Conservation (phyloP, 2,888 invertebrate genomes). For the Nomada lathburiana region DNA sequence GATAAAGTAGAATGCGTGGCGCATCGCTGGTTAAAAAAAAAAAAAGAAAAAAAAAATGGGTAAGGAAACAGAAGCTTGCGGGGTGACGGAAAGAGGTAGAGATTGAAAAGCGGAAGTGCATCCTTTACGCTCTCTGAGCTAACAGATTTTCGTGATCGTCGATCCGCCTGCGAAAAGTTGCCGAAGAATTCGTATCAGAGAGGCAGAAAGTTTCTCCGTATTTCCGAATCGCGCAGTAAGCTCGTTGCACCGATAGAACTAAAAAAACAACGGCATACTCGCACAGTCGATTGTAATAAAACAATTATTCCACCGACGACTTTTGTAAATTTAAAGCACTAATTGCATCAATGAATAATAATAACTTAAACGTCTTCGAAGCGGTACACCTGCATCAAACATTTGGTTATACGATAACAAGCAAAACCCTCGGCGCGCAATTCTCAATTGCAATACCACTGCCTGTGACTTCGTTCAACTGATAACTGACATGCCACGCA, state of each 20-base stretch:
- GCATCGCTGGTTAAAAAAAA: neutral
- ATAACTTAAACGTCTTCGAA: no score
- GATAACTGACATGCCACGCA: no score
- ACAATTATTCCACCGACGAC: neutral
- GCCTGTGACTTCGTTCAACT: no score
- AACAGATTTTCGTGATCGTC: constrained; percentile 5
- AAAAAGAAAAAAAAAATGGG: constrained; percentile 3
- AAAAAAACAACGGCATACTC: no score
- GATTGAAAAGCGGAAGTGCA: constrained; percentile 23
- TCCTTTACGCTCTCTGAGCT: neutral
- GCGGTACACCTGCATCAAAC: no score
- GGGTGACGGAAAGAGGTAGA: no score
- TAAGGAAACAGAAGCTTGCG: constrained; percentile 23
- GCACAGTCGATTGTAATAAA: neutral
- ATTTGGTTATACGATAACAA: no score
- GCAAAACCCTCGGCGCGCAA: no score
- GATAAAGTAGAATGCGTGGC: constrained; percentile 56
- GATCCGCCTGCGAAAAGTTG: neutral
- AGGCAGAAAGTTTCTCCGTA: neutral
- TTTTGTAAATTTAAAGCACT: no score
- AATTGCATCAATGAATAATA: no score
- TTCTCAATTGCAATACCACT: no score
- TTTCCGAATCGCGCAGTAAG: neutral
- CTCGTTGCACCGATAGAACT: no score
- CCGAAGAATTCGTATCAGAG: neutral